A percentile compares a stretch with the other conserved stretches of the same genome.
Evolutionary conservation across 2,888 invertebrate species (phyloP).

Genomic region (Sinohyriopsis cumingii): DNA sequence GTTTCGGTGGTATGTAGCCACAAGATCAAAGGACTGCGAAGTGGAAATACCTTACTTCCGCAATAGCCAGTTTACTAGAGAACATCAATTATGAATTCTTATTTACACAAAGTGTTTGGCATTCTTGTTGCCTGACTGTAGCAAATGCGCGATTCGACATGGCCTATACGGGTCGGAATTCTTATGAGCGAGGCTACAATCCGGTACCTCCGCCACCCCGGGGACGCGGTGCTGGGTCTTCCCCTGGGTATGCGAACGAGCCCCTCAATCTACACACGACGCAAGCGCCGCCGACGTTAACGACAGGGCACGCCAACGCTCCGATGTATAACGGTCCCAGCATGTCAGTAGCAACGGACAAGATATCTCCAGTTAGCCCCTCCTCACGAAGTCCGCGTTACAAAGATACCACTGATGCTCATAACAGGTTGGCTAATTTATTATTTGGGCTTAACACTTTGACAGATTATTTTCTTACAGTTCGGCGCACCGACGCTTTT

Average conservation of each 20-base stretch:
- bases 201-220: conserved; percentile 23
- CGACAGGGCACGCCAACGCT: conserved; percentile 16
- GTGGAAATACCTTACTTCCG: too few relatives aligned
- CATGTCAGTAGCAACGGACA: conserved; percentile 12
- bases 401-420: conserved; percentile 37
- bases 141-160: too few relatives aligned
- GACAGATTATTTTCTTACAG: too few relatives aligned
- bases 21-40: conserved; percentile 15
- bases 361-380: conserved; percentile 31
- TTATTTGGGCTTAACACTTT: too few relatives aligned
- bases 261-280: conserved; percentile 34
- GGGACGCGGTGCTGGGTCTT: conserved; percentile 13
- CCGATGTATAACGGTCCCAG: conserved; percentile 29
- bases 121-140: too few relatives aligned
- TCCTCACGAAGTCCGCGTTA: conserved; percentile 37
- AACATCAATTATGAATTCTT: too few relatives aligned
- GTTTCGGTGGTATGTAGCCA: conserved; percentile 22
- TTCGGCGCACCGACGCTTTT: too few relatives aligned
- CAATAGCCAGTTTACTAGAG: too few relatives aligned
- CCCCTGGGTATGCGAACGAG: conserved; percentile 31
- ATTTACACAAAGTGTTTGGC: too few relatives aligned
- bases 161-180: too few relatives aligned
- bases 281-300: conserved; percentile 15
- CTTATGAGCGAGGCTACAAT: too few relatives aligned
- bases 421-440: conserved; percentile 29